A percentile compares a stretch with the other conserved stretches of the same genome.
These are phyloP conservation scores for Anas platyrhynchos DNA, from an alignment of 2,113 vertebrate genomes.

Conservation along the genomic window DNA sequence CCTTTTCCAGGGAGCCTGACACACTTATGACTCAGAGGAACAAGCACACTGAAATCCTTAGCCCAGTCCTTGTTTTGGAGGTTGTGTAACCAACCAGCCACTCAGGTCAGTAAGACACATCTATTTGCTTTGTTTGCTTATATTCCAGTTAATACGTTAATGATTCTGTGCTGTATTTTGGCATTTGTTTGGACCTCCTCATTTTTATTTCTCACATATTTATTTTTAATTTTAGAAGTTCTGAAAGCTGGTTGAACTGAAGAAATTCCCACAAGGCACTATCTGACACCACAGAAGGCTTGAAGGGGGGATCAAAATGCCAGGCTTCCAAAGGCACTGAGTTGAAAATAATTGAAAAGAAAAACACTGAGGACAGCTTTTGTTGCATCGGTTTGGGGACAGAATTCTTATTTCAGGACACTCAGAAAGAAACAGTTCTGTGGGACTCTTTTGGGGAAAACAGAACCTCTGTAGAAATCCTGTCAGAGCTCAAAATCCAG, in stretches of 20 bases:
- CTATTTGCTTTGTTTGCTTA: not conserved
- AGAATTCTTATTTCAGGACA: not conserved
- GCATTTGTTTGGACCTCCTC: not conserved
- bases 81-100: conserved; percentile 38
- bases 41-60: conserved; percentile 26
- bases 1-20: conserved; percentile 43
- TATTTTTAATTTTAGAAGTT: not conserved
- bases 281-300: not conserved
- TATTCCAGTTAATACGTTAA: not conserved
- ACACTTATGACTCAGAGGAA: conserved; percentile 49
- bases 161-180: not conserved
- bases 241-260: not conserved
- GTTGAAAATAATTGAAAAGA: not conserved
- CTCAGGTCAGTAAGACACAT: not conserved
- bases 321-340: not conserved
- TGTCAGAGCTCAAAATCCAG: rapidly evolving
- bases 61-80: conserved; percentile 10
- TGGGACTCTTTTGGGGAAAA: not conserved
- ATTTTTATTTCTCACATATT: not conserved
- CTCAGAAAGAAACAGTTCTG: not conserved
- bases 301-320: not conserved
- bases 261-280: not conserved
- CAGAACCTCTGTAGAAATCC: not conserved
- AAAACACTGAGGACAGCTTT: not conserved
- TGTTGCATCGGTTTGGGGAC: not conserved